A percentile compares a stretch with the other conserved stretches of the same genome.
These are phyloP conservation scores for Oryzaephilus surinamensis DNA, from an alignment of 1,140 invertebrate species.

Conservation along the genomic window DNA sequence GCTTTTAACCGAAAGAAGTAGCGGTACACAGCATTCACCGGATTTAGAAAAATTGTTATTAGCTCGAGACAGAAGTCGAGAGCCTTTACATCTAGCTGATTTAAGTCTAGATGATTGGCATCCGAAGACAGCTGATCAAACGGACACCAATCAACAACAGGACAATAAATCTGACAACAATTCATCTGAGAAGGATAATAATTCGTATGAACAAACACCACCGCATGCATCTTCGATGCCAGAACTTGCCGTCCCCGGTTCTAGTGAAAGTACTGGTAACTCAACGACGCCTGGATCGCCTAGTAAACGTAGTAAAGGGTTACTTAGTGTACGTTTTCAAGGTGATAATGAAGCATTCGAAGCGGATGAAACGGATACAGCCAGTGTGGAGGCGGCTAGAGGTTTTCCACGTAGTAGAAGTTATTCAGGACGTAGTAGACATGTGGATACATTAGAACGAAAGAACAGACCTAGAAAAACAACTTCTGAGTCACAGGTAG, in stretches of 20 bases:
- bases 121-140: constrained; percentile 17
- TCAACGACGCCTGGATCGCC: constrained; percentile 29
- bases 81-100: constrained; percentile 46
- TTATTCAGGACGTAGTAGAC: constrained; percentile 29
- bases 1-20: constrained; percentile 35
- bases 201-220: constrained; percentile 22
- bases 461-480: constrained; percentile 32
- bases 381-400: constrained; percentile 21
- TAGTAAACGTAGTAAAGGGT: constrained; percentile 27
- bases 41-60: constrained; percentile 43
- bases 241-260: constrained; percentile 40
- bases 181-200: constrained; percentile 17
- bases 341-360: constrained; percentile 49
- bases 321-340: constrained; percentile 52
- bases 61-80: constrained; percentile 44
- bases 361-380: constrained; percentile 39
- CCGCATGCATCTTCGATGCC: constrained; percentile 55
- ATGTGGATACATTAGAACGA: constrained; percentile 29
- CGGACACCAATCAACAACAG: constrained; percentile 23
- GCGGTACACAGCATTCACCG: constrained; percentile 18
- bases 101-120: constrained; percentile 40
- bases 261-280: constrained; percentile 15
- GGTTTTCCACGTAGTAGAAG: constrained; percentile 36
- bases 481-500: constrained; percentile 23
- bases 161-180: constrained; percentile 25